These are phyloP conservation scores for Dipus sagitta DNA, from an alignment of 2,797 vertebrate genomes.

Conservation along the genomic window DNA sequence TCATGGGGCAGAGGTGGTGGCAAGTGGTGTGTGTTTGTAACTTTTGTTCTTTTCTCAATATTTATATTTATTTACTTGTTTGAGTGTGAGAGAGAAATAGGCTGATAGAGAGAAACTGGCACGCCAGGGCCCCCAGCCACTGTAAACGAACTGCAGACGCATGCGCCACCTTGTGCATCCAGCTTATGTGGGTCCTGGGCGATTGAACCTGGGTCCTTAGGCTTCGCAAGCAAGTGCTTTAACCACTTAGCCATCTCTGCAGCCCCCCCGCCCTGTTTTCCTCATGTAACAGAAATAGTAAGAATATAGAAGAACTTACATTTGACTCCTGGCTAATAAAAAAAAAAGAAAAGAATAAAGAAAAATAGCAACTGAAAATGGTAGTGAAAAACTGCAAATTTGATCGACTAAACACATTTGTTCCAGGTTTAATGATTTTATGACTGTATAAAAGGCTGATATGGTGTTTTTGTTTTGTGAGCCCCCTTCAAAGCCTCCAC, in stretches of 20 bases:
- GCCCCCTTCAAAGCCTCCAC: neutral
- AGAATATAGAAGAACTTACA: slow-evolving; percentile 28
- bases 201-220: too few species aligned
- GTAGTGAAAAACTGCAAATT: slow-evolving; percentile 38
- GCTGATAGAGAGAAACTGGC: too few species aligned
- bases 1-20: neutral
- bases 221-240: too few species aligned
- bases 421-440: slow-evolving; percentile 59
- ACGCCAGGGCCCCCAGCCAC: too few species aligned
- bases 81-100: too few species aligned
- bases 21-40: neutral
- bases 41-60: neutral
- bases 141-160: too few species aligned
- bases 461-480: neutral
- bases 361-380: slow-evolving; percentile 52
- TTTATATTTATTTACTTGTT: too few species aligned
- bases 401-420: slow-evolving; percentile 21
- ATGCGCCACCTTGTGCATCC: too few species aligned
- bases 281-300: slow-evolving; percentile 37
- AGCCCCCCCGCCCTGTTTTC: neutral
- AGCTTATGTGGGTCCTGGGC: too few species aligned
- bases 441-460: slow-evolving; percentile 24
- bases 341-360: neutral
- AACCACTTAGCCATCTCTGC: too few species aligned
- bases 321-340: neutral